Evolutionary conservation across 2,113 vertebrate genomes (phyloP), one percentile per base, ranked within the genome.

Genomic region (Cyphomyrus discorhynchus): DNA sequence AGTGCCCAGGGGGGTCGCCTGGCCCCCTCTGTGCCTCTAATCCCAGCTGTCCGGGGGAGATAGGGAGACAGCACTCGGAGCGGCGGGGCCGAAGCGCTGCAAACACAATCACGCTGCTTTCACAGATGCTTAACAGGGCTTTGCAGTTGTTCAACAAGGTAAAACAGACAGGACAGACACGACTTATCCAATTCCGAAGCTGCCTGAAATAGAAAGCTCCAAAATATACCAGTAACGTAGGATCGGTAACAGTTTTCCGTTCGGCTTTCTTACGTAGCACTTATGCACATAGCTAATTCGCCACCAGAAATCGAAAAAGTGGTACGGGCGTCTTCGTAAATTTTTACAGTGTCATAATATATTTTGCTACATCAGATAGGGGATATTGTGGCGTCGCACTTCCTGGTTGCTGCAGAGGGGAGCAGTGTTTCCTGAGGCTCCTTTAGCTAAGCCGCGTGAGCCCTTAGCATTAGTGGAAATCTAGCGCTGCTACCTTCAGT

Each of bases 141-240:
- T 35, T 42, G 17, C 35, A 74, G 66, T 91, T 93, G 93, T 91
- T 92, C 88, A 91, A 91, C 90, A 89, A 91, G 90, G 91, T 92
- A 92, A 92, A 93, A 90, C 90, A 91, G 89, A 92, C 91, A 94
- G 92, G 90, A 93, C 92, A 89, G 91, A 94, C 95, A 70, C 89
- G 90, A 91, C 74, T 80, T 80, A 80, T 90, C 93, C 89, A 93
- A 91, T 92, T 92, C 84, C 24, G 27, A 1, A 92, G 92, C 92
- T 86, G 92, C 92, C 90, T 90, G 90, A 88, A 89, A 92, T 10
- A 74, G 90, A 93, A 93, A 86, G 47, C 86, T 74, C 89, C 88
- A 87, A 88, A 93, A 93, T 93, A 93, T 92, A 90, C 89, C 88
- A 93, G 91, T 91, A 94, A 91, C 93, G 91, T 90, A 92, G 92